Percentiles rank a stretch among this genome's conserved stretches.
Conservation (phyloP, 1,140 invertebrate species). For the Zeugodacus cucurbitae region DNA sequence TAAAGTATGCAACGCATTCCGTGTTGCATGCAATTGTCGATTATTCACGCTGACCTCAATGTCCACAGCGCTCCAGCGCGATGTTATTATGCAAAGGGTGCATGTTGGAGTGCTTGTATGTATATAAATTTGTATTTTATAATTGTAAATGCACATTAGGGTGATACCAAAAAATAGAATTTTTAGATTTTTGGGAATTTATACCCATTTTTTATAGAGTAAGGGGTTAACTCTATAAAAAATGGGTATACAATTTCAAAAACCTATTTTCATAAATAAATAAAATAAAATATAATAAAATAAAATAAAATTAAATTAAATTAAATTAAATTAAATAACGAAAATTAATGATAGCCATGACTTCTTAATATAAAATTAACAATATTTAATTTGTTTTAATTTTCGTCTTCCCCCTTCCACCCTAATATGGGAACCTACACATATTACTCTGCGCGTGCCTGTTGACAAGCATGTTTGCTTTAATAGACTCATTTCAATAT, state of each 20-base stretch:
- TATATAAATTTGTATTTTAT: background rate
- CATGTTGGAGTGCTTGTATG: background rate
- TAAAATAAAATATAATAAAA: no score
- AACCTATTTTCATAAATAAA: no score
- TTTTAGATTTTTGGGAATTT: no score
- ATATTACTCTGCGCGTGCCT: background rate
- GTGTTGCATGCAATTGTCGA: conserved; percentile 26
- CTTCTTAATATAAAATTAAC: no score
- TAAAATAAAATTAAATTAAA: no score
- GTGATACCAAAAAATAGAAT: no score
- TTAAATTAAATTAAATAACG: no score
- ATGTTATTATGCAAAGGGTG: background rate
- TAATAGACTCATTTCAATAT: conserved; percentile 31
- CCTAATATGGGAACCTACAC: background rate
- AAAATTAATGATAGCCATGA: no score
- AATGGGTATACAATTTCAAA: no score
- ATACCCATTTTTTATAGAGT: no score
- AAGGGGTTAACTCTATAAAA: no score
- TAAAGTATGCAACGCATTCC: conserved; percentile 33
- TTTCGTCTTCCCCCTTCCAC: background rate
- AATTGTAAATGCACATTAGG: background rate
- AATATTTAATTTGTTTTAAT: no score
- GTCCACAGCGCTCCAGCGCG: background rate
- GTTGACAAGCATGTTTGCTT: background rate
- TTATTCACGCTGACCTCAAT: conserved; percentile 29